Percentiles rank a stretch among this genome's conserved stretches.
Conservation (phyloP, 2,888 invertebrate genomes). For the Mythimna lalbum region DNA sequence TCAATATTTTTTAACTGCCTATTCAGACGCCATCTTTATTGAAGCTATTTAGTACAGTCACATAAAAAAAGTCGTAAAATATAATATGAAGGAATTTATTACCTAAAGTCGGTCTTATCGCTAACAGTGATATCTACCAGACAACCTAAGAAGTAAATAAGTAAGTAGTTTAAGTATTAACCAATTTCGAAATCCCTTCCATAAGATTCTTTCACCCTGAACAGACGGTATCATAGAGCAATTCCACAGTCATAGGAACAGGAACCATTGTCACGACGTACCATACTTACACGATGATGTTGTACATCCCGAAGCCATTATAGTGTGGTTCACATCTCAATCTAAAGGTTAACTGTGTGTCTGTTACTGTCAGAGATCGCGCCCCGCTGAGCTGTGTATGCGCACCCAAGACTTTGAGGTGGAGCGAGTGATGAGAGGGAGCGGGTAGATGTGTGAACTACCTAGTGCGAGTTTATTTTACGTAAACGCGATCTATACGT, state of each 20-base stretch:
- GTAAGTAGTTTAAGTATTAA: no score
- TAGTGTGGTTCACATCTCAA: conserved; percentile 89
- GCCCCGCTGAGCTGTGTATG: conserved; percentile 86
- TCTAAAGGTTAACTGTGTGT: conserved; percentile 90
- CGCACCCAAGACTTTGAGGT: conserved; percentile 65
- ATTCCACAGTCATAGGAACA: conserved; percentile 19
- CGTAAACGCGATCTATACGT: no score
- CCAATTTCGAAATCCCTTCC: no score
- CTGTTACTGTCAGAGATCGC: conserved; percentile 89
- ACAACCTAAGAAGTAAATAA: no score
- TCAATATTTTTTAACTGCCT: no score
- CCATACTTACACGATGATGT: conserved; percentile 69
- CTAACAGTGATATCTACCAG: no score
- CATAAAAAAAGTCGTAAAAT: no score
- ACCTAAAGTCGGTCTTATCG: no score
- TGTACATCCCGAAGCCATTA: conserved; percentile 78
- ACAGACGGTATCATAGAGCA: not conserved
- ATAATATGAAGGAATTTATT: no score
- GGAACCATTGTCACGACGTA: conserved; percentile 59
- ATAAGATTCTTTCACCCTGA: not conserved
- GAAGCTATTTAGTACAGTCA: no score
- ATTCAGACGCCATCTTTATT: no score
- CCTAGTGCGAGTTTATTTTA: no score
- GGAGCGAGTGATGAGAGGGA: conserved; percentile 54
- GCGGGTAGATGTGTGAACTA: conserved; percentile 29